These are phyloP conservation scores for Myoxocephalus aenaeus DNA, from an alignment of 2,797 vertebrate genomes.

Conservation along the genomic window DNA sequence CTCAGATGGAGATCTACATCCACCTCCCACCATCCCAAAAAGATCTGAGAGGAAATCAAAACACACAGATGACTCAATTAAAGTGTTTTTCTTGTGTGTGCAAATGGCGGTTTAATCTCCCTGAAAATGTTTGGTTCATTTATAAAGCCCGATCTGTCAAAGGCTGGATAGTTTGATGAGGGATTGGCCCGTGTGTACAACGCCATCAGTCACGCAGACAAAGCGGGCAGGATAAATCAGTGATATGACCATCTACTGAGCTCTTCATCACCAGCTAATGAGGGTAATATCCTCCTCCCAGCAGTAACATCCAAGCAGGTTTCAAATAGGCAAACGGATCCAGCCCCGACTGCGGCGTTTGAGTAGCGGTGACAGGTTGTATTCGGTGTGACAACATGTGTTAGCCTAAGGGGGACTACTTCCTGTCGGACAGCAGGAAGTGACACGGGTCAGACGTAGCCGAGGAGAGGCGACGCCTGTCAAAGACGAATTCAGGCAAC, in stretches of 20 bases:
- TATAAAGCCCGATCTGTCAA: slow-evolving; percentile 69
- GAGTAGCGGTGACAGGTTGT: slow-evolving; percentile 34
- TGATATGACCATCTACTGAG: slow-evolving; percentile 76
- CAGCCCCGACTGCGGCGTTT: slow-evolving; percentile 11
- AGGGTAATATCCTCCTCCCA: slow-evolving; percentile 74
- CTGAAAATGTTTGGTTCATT: slow-evolving; percentile 62
- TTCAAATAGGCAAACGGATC: slow-evolving; percentile 63
- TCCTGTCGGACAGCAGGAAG: slow-evolving; percentile 53
- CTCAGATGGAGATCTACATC: not conserved
- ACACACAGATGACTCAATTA: slow-evolving; percentile 68
- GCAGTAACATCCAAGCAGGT: slow-evolving; percentile 56
- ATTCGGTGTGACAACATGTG: slow-evolving; percentile 24
- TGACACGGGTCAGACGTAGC: slow-evolving; percentile 55
- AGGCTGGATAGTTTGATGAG: slow-evolving; percentile 68
- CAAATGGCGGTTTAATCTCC: slow-evolving; percentile 48
- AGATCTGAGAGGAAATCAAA: slow-evolving; percentile 8
- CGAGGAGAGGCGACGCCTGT: not conserved
- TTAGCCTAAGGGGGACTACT: slow-evolving; percentile 22
- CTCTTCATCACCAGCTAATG: slow-evolving; percentile 78
- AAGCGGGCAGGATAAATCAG: slow-evolving; percentile 75
- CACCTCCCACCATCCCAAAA: not conserved
- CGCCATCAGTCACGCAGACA: slow-evolving; percentile 73
- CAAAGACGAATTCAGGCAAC: slow-evolving; percentile 29
- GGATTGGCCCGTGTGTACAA: slow-evolving; percentile 64
- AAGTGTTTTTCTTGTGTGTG: slow-evolving; percentile 49